Base-by-base conservation (phyloP, 2,888 invertebrate species). In the Uropetala carovei region DNA sequence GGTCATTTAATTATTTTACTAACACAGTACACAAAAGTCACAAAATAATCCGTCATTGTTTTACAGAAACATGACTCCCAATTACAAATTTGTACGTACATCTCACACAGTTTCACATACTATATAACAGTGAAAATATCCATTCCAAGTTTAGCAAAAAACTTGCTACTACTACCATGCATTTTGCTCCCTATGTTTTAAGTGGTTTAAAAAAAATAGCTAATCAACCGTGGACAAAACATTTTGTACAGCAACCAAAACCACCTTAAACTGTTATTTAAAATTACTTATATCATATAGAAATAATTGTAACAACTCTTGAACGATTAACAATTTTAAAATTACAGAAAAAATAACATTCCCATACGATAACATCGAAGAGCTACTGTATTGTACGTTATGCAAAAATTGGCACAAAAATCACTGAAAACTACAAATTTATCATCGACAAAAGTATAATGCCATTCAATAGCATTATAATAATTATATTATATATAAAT, bases 31-130 rank as follows among this genome's bases (percentile, higher is more conserved):
- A 89, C 89, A 89, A 89, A 64, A 89, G 89, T 89, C 89, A 89
- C 89, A 89, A 89, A 89, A 89, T 89, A 89, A 89, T 86, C 89
- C 89, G 86, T 86, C 89, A 89, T 89, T 89, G 89, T 89, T 89
- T 89, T 89, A 89, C 89, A 89, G 89, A 89, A 89, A 89, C 64
- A 89, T 89, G 89, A 89, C 89, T 89, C 89, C 64, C 64, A 89
- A 64, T 89, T 89, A 89, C 89, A 89, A 89, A 89, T 89, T 89
- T 89, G 89, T 89, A 89, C 89, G 56, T 89, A 89, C 89, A 86
- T 86, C 89, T 89, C 89, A 89, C 60, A 89, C 89, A 43, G 89
- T 64, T 89, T 89, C 89, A 89, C 89, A 89, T 89, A 64, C 89
- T 68, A 89, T 89, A 43, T 68, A 89, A 68, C 64, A 64, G 43